Evolutionary conservation across 2,113 vertebrate genomes (phyloP), one percentile per base, ranked within the genome.

Genomic region (Todiramphus chloris): DNA sequence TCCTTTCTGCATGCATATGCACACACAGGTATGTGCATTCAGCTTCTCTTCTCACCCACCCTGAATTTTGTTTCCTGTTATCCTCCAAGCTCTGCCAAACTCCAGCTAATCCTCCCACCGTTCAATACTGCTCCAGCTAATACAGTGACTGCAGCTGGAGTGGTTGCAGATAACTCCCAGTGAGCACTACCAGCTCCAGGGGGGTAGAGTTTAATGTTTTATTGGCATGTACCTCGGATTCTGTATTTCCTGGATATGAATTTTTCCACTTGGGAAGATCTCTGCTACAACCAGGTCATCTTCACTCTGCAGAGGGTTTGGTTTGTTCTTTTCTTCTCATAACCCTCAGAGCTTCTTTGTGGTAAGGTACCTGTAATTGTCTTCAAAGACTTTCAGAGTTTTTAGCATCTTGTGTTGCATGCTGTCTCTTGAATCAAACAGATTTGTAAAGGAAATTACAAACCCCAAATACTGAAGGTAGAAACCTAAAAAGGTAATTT

Each of bases 381-480:
- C 95, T 97, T 97, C 87, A 88, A 97, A 98, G 93, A 92, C 69
- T 96, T 96, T 91, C 96, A 79, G 85, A 83, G 94, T 93, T 97
- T 96, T 97, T 92, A 95, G 83, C 91, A 90, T 77, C 77, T 94
- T 30, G 12, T 8, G 1, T 83, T 94, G 63, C 91, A 63, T 77
- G 89, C 89, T 72, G 5, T 87, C 53, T 91, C 72, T 56, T 21
- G 43, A 67, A 76, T 86, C 83, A 93, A 92, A 90, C 31, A 91
- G 88, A 95, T 77, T 87, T 80, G 75, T 96, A 94, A 86, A 88
- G 82, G 90, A 97, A 97, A 87, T 90, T 83, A 78, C 68, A 88
- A 72, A 73, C 78, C 64, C 60, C 11, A 35, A 83, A 90, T n/a
- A 68, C 35, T 43, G 43, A 88, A 56, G 15, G 13, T 25, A 86